A percentile compares a stretch with the other conserved stretches of the same genome.
phyloP scores from a whole-genome alignment of 2,113 vertebrate genomes.

The Callospermophilus lateralis region DNA sequence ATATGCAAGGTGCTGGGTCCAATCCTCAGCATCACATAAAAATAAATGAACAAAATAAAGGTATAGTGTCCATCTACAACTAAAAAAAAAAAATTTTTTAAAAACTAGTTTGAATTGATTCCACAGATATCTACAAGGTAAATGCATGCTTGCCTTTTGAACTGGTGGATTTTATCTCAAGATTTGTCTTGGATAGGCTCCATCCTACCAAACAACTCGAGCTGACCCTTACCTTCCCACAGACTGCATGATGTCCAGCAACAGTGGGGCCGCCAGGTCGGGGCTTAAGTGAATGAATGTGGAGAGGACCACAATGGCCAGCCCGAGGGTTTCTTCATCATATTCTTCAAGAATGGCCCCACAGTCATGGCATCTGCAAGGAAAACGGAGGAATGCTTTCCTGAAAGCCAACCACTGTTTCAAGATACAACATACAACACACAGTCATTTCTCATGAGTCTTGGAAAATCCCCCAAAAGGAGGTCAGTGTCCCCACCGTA shows the following conservation, averaged over 20 bases:
- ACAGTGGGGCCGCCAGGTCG: constrained; percentile 96
- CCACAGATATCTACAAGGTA: not conserved
- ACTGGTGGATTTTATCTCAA: not conserved
- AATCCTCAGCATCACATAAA: too few species aligned
- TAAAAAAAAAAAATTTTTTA: not conserved
- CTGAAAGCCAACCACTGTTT: not conserved
- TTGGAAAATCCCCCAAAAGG: not conserved
- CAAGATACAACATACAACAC: not conserved
- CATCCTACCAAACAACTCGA: not conserved
- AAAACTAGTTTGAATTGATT: not conserved
- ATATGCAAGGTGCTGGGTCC: too few species aligned
- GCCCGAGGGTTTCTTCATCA: constrained; percentile 97
- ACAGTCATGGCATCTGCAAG: constrained; percentile 96
- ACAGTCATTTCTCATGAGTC: not conserved
- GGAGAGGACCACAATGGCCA: constrained; percentile 97
- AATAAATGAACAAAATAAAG: too few species aligned
- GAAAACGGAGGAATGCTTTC: not conserved
- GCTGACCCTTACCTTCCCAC: constrained; percentile 94
- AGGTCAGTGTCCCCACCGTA: not conserved
- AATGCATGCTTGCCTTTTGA: not conserved
- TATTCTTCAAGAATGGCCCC: constrained; percentile 98
- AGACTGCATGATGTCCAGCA: constrained; percentile 99
- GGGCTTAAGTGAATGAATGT: constrained; percentile 99
- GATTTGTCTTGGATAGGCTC: not conserved
- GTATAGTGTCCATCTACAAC: too few species aligned